These are phyloP conservation scores for Diglossa cyanea DNA, from an alignment of 2,797 vertebrate species.

Conservation along the genomic window DNA sequence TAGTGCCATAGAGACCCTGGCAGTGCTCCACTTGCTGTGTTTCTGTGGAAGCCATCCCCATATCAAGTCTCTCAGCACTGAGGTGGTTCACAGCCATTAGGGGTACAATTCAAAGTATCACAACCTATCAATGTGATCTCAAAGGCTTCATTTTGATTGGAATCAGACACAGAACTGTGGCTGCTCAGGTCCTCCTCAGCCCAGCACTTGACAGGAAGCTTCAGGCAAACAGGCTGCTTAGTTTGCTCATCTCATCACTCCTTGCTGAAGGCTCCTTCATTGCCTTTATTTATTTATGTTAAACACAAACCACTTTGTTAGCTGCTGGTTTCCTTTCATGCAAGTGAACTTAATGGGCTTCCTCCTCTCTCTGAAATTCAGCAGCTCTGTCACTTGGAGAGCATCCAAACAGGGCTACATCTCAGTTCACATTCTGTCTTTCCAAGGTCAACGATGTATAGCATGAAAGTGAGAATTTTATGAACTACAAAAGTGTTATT, in stretches of 20 bases:
- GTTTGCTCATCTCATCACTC: background rate
- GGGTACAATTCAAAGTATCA: background rate
- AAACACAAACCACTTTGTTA: conserved; percentile 20
- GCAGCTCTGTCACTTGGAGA: background rate
- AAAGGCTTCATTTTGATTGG: background rate
- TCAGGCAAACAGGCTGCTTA: background rate
- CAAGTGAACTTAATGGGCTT: background rate
- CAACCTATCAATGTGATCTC: background rate
- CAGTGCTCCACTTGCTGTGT: background rate
- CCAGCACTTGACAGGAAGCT: background rate
- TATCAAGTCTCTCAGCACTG: background rate
- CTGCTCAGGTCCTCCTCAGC: background rate
- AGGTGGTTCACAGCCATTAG: background rate
- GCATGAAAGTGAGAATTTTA: conserved; percentile 41
- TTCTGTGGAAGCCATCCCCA: background rate
- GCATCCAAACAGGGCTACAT: background rate
- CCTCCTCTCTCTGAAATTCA: background rate
- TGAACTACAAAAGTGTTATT: conserved; percentile 11
- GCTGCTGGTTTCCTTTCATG: background rate
- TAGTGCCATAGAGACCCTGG: accelerated
- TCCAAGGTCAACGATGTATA: background rate
- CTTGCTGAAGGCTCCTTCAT: background rate
- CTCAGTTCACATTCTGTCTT: background rate
- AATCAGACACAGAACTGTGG: background rate
- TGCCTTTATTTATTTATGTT: conserved; percentile 25